These are phyloP conservation scores for Biston stratarius DNA, from an alignment of 2,888 invertebrate species.

Conservation along the genomic window DNA sequence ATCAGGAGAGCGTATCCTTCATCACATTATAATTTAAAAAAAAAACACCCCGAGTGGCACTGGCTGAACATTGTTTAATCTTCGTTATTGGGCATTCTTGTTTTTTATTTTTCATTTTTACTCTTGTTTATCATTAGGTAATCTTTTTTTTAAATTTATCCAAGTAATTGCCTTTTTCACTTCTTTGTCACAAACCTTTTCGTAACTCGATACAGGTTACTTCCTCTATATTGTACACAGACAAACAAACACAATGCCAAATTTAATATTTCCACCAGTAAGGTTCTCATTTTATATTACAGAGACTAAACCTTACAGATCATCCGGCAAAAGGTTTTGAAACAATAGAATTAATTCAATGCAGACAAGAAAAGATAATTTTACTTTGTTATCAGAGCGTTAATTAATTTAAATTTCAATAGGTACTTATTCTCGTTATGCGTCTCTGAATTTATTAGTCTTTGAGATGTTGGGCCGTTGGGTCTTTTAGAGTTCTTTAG, in stretches of 20 bases:
- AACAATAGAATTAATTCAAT: conserved; percentile 45
- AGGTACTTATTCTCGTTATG: conserved; percentile 35
- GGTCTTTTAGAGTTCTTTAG: background rate
- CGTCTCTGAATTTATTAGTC: conserved; percentile 32
- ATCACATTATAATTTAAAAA: too few relatives aligned
- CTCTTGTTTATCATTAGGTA: too few relatives aligned
- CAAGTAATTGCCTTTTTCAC: too few relatives aligned
- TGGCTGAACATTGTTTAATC: too few relatives aligned
- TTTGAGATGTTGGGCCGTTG: conserved; percentile 15
- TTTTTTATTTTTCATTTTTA: too few relatives aligned
- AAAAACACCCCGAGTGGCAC: background rate
- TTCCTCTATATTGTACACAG: background rate
- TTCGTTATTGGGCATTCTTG: too few relatives aligned
- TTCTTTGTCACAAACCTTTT: too few relatives aligned
- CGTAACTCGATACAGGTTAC: too few relatives aligned
- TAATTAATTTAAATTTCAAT: conserved; percentile 40
- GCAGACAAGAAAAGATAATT: conserved; percentile 36
- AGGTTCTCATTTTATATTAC: background rate
- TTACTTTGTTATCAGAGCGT: conserved; percentile 29
- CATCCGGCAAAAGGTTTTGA: conserved; percentile 34
- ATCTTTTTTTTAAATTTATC: too few relatives aligned
- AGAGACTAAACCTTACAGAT: conserved; percentile 20
- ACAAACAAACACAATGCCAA: background rate
- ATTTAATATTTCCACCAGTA: too few relatives aligned
- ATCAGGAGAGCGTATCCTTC: too few relatives aligned